phyloP scores from a whole-genome alignment of 2,888 invertebrate species.

The Sphinx pinastri region DNA sequence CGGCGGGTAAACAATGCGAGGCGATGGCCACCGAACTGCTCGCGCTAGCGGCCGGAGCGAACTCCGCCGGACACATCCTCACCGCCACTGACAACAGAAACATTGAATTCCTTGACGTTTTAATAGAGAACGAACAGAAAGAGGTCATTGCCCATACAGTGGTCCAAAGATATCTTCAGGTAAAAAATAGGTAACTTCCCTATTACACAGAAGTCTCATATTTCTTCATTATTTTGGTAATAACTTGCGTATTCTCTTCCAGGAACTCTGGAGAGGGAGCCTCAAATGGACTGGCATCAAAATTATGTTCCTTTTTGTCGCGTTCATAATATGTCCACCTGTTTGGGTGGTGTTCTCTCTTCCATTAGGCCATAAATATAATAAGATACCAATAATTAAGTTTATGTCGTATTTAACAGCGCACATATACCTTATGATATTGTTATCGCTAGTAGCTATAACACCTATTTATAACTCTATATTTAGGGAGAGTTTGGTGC shows the following conservation, averaged over 20 bases:
- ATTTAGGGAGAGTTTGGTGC: slow-evolving; percentile 90
- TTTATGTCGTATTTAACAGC: slow-evolving; percentile 99
- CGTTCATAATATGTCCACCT: slow-evolving; percentile 96
- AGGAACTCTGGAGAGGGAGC: slow-evolving; percentile 99
- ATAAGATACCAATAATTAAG: slow-evolving; percentile 99
- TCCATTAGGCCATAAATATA: slow-evolving; percentile 96
- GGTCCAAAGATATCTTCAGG: slow-evolving; percentile 97
- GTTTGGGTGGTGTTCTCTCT: slow-evolving; percentile 98
- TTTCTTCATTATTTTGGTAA: slow-evolving; percentile 28
- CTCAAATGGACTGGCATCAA: slow-evolving; percentile 98
- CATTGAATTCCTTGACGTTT: slow-evolving; percentile 96
- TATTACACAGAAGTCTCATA: slow-evolving; percentile 39
- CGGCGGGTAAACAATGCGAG: slow-evolving; percentile 98
- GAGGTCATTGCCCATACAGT: slow-evolving; percentile 98
- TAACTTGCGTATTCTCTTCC: slow-evolving; percentile 57
- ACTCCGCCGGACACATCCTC: slow-evolving; percentile 96
- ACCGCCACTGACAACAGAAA: slow-evolving; percentile 97
- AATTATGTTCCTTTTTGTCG: slow-evolving; percentile 95
- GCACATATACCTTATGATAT: slow-evolving; percentile 97
- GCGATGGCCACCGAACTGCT: slow-evolving; percentile 98
- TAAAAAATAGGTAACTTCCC: slow-evolving; percentile 86
- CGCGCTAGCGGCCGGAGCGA: slow-evolving; percentile 96
- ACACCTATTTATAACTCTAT: slow-evolving; percentile 93
- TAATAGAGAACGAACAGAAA: slow-evolving; percentile 99
- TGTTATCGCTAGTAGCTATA: slow-evolving; percentile 95